Evolutionary conservation across 2,113 vertebrate genomes (phyloP), one percentile per base, ranked within the genome.

Genomic region (Eupsittula cactorum): DNA sequence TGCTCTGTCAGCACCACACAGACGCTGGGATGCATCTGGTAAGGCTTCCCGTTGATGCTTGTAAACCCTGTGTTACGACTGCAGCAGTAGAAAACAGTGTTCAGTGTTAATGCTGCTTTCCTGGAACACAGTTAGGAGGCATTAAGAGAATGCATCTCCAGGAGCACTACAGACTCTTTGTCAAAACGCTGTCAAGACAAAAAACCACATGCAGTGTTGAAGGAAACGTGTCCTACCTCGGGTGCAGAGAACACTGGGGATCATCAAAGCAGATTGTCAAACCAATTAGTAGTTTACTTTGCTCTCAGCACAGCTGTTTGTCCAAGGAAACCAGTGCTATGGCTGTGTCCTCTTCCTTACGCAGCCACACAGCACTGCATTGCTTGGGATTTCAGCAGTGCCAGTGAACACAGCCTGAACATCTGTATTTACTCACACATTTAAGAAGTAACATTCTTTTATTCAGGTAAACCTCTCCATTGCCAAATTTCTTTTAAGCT

Each of bases 151-250:
- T 82, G 49, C 21, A 92, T 52, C 75, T 65, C 52, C 41, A 93
- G 74, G 12, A 93, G 52, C 37, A 79, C 41, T 59, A 94, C 41
- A 47, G 81, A 65, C 85, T 92, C 88, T 85, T 83, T 95, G 88
- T 87, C 83, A 94, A 91, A 97, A 97, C 68, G 91, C 65, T 79
- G 74, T 69, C 93, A 91, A 80, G 82, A 85, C 25, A 53, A 70
- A 92, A 62, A 77, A 49, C n/a, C 4, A 78, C 2, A 87, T 5
- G 37, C 41, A 65, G 24, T 28, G 63, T 31, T 82, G 63, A 82
- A 91, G 65, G 69, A 89, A 94, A 55, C 3, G 4, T 3, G 16
- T 85, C 53, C 81, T 82, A 10, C 12, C 74, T 69, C 5, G 2
- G 23, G 77, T 77, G 81, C 35, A 84, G 71, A 73, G 62, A 92